Conservation (phyloP, 2,888 invertebrate species). For the Notodonta dromedarius region DNA sequence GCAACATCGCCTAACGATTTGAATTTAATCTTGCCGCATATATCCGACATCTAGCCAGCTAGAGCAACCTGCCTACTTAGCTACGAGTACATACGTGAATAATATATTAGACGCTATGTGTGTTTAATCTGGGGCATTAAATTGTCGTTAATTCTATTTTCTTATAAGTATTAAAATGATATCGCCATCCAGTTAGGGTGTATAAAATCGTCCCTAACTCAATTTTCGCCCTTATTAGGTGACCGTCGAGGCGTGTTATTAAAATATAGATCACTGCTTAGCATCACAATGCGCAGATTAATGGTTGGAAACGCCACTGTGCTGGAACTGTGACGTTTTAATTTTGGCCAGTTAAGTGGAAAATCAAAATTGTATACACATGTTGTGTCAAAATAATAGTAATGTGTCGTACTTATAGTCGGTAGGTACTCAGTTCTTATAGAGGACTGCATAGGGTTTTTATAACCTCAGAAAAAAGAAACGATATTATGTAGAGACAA, state of each 20-base stretch:
- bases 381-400: neutral
- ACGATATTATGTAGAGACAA: no score
- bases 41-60: no score
- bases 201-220: conserved; percentile 45
- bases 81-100: no score
- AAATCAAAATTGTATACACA: conserved; percentile 23
- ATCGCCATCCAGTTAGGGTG: conserved; percentile 12
- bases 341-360: conserved; percentile 24
- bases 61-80: no score
- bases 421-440: no score
- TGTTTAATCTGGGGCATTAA: neutral
- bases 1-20: no score
- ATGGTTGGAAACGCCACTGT: conserved; percentile 33
- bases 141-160: neutral
- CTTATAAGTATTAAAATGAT: neutral
- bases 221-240: conserved; percentile 75
- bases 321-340: conserved; percentile 30
- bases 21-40: no score
- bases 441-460: no score
- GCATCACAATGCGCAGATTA: conserved; percentile 67
- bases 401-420: no score
- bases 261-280: conserved; percentile 75
- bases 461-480: no score
- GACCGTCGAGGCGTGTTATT: conserved; percentile 70
- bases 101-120: no score